Evolutionary conservation across 2,797 vertebrate genomes (phyloP).

Genomic region (Cichlasoma orientale): DNA sequence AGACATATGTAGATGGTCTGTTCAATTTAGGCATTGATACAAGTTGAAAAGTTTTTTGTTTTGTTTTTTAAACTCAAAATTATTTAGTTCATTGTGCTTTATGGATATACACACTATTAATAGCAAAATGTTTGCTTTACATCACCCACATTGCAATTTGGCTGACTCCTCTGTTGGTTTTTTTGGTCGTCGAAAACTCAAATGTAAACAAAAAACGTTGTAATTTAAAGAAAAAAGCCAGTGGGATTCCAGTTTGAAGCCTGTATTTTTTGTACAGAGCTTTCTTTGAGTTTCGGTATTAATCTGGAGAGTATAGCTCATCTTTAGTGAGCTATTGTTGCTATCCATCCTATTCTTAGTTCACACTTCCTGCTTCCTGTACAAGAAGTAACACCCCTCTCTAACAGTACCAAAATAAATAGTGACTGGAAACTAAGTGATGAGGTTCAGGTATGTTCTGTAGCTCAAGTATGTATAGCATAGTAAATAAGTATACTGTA

Average conservation of each 20-base stretch:
- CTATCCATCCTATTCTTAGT: constrained; percentile 38
- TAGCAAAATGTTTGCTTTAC: constrained; percentile 19
- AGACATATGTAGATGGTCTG: not conserved
- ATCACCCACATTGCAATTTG: not conserved
- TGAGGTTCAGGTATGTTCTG: constrained; percentile 18
- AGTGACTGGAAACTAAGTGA: constrained; percentile 27
- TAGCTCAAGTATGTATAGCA: constrained; percentile 2
- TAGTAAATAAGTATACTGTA: not conserved
- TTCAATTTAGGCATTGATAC: not conserved
- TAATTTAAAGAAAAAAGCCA: constrained; percentile 27
- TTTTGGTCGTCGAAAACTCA: constrained; percentile 25
- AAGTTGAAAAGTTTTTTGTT: not conserved
- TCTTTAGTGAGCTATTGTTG: constrained; percentile 35
- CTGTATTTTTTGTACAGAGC: constrained; percentile 21
- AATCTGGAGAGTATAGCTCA: constrained; percentile 37
- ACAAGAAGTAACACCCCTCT: constrained; percentile 25
- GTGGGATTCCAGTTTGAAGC: constrained; percentile 15
- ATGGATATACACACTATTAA: not conserved
- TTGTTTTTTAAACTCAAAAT: not conserved
- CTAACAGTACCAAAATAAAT: constrained; percentile 30
- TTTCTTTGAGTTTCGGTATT: constrained; percentile 18
- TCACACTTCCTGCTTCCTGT: constrained; percentile 43
- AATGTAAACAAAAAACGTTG: constrained; percentile 38
- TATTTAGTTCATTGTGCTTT: not conserved
- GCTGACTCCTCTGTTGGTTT: constrained; percentile 29